These are phyloP conservation scores for Vanessa cardui DNA, from an alignment of 2,888 invertebrate genomes.

Conservation along the genomic window DNA sequence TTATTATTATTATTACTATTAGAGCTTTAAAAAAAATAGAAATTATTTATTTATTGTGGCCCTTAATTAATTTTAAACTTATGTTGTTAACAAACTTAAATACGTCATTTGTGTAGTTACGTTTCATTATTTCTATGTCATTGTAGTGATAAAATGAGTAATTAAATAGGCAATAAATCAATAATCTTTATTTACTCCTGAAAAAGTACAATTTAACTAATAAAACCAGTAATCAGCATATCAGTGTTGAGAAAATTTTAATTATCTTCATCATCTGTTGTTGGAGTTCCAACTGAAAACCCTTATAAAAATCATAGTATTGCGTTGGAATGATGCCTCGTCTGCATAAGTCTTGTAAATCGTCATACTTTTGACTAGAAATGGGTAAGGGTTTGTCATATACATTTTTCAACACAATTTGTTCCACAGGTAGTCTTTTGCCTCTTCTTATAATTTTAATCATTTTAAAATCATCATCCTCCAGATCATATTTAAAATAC, in stretches of 20 bases:
- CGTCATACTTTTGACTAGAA: not conserved
- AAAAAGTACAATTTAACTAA: constrained; percentile 1
- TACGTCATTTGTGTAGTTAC: constrained; percentile 1
- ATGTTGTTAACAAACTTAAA: not conserved
- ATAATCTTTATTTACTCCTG: constrained; percentile 13
- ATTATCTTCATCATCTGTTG: constrained; percentile 13
- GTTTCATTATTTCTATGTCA: not conserved
- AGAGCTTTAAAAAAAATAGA: too few relatives aligned
- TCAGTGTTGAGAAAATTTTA: constrained; percentile 12
- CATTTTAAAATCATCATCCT: not conserved
- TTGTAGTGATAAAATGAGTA: not conserved
- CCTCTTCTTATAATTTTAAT: not conserved
- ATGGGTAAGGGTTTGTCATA: not conserved
- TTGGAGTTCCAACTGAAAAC: constrained; percentile 10
- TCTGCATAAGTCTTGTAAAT: constrained; percentile 5
- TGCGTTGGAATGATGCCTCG: constrained; percentile 4
- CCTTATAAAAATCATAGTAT: constrained; percentile 10
- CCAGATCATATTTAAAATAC: not conserved
- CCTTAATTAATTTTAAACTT: too few relatives aligned
- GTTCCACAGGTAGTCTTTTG: not conserved
- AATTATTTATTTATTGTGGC: too few relatives aligned
- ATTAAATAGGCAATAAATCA: not conserved
- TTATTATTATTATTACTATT: too few relatives aligned
- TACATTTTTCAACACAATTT: not conserved
- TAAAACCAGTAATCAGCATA: not conserved